Evolutionary conservation across 2,113 vertebrate species (phyloP).

Genomic region (Heterocephalus glaber): DNA sequence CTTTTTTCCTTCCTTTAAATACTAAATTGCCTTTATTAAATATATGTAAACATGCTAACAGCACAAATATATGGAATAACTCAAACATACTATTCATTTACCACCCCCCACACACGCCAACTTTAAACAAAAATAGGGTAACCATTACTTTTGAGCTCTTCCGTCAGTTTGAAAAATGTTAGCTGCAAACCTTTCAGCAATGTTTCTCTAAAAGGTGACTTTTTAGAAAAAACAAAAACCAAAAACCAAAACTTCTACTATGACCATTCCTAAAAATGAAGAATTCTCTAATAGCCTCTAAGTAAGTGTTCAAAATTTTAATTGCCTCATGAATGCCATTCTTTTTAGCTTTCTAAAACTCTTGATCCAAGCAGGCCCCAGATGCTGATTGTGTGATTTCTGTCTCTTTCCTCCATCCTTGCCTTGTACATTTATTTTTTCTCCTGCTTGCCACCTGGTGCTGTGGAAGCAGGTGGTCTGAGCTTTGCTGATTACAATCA

Average conservation of each 20-base stretch:
- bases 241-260: no score
- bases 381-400: accelerated
- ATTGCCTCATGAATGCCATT: neutral
- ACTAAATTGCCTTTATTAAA: neutral
- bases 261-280: neutral
- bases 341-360: neutral
- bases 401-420: accelerated
- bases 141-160: neutral
- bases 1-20: neutral
- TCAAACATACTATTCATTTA: no score
- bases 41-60: neutral
- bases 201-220: neutral
- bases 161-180: neutral
- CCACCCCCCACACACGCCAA: neutral
- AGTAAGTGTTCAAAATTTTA: neutral
- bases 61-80: neutral
- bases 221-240: no score
- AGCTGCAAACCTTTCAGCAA: neutral
- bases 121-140: neutral
- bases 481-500: no score
- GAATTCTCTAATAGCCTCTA: neutral
- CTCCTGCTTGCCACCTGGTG: neutral
- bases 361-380: neutral
- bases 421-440: neutral
- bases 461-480: neutral